These are phyloP conservation scores for Donacobius atricapilla DNA, from an alignment of 2,113 vertebrate genomes.

Conservation along the genomic window DNA sequence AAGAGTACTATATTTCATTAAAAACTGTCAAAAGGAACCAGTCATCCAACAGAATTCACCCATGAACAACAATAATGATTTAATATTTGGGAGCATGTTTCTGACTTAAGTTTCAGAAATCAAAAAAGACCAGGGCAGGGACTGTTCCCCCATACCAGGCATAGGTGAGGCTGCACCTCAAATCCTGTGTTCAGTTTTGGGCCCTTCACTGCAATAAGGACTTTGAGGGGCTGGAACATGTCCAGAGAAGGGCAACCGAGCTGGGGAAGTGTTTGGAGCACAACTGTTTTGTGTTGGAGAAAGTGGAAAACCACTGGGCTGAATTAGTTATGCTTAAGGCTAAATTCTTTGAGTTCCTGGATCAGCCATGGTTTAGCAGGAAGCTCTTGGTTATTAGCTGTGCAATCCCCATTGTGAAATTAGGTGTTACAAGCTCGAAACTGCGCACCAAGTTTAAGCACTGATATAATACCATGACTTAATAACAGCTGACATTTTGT, in stretches of 20 bases:
- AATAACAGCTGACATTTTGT: neutral
- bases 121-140: neutral
- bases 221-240: accelerated
- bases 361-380: neutral
- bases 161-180: neutral
- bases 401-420: neutral
- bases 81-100: neutral
- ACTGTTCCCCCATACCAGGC: accelerated
- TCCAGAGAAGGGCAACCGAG: accelerated
- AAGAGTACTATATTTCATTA: neutral
- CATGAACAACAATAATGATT: neutral
- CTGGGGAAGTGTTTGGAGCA: neutral
- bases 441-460: neutral
- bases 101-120: neutral
- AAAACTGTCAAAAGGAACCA: neutral
- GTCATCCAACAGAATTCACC: neutral
- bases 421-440: neutral
- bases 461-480: neutral
- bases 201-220: neutral
- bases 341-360: neutral
- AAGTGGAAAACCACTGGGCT: neutral
- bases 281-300: neutral
- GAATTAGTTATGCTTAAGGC: neutral
- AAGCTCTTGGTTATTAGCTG: neutral
- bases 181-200: neutral